These are phyloP conservation scores for Discoglossus pictus DNA, from an alignment of 2,797 vertebrate species.

Conservation along the genomic window DNA sequence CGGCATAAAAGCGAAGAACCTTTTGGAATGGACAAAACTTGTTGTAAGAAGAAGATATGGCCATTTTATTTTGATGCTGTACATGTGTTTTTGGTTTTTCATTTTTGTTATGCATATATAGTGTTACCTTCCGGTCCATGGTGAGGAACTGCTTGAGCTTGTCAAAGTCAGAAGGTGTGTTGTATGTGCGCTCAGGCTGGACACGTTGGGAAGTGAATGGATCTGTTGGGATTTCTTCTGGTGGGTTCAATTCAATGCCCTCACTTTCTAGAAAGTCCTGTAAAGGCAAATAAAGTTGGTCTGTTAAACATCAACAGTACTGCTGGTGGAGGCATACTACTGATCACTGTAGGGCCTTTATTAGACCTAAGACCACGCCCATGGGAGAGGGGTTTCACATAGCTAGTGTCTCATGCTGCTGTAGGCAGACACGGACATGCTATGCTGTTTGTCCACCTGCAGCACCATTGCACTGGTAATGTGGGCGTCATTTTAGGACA, in stretches of 20 bases:
- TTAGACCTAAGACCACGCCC: too few relatives aligned
- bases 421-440: too few relatives aligned
- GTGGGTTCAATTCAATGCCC: constrained; percentile 85
- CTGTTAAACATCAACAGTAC: background rate
- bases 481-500: too few relatives aligned
- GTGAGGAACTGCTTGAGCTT: constrained; percentile 78
- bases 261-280: constrained; percentile 92
- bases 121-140: constrained; percentile 84
- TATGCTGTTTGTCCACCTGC: too few relatives aligned
- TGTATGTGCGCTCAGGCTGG: constrained; percentile 56
- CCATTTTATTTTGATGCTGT: too few relatives aligned
- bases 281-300: background rate
- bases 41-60: too few relatives aligned
- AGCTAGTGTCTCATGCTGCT: too few relatives aligned
- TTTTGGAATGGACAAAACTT: constrained; percentile 60
- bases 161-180: constrained; percentile 71
- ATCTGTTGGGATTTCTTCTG: constrained; percentile 76
- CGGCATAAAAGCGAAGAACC: constrained; percentile 88
- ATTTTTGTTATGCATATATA: background rate
- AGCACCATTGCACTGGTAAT: too few relatives aligned
- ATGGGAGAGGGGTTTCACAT: too few relatives aligned
- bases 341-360: too few relatives aligned
- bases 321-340: too few relatives aligned
- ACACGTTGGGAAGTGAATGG: constrained; percentile 70
- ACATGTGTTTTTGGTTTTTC: too few relatives aligned